Evolutionary conservation across 2,888 invertebrate species (phyloP), one percentile per base, ranked within the genome.

Genomic region (Quadroppia sp.): DNA sequence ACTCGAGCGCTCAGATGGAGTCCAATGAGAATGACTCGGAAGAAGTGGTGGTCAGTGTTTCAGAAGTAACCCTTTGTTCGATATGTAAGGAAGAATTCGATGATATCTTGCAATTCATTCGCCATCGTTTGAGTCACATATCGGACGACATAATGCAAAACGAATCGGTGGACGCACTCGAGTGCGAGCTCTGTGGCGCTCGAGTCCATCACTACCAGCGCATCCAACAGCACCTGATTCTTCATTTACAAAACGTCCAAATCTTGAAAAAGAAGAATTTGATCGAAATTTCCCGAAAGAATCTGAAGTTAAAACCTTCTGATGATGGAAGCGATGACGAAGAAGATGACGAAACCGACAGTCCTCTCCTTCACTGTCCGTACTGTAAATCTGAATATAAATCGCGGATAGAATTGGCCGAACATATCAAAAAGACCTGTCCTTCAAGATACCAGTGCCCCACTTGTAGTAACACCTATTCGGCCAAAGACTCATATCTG

Each of bases 41-140:
- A 23, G 73, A 69, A 30, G 20, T 69, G 7, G 42, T 74, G 17
- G 20, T 53, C n/a, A 15, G 4, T 42, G 42, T 69, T 1, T 20
- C 69, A 2, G 15, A 69, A 45, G 28, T 69, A 2, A 69, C 28
- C 28, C 30, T 70, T 45, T 74, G 74, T 42, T 32, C 70, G 23
- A 70, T 40, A 17, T 74, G 74, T 70, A 11, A 36, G 20, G 48
- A 50, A 17, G 50, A 50, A 15, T 32, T 67, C 17, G 69, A 67
- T n/a, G 56, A 74, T 23, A 25, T 74, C 17, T 23, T 42, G n/a
- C 48, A 20, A 25, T 74, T 74, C 42, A 70, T 74, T 59, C 53
- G 70, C 2, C 74, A 74, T 36, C 74, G 74, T n/a, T 36, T 74
- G 32, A 74, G 59, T 40, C 74, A 74, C 17, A 67, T 74, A 15